These are phyloP conservation scores for Himalopsyche phryganea DNA, from an alignment of 1,140 invertebrate species.

Conservation along the genomic window DNA sequence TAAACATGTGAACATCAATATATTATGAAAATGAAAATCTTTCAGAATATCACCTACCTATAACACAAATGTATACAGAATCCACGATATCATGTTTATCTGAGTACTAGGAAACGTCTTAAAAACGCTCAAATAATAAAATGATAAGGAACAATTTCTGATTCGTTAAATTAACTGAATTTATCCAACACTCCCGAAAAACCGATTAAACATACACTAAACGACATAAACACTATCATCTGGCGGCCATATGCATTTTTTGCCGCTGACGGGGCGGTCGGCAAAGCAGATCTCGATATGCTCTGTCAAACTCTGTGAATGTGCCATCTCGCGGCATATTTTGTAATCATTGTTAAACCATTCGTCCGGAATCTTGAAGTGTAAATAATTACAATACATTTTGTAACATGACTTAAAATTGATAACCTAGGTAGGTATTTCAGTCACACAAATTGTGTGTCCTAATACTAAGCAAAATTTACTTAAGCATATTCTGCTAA, in stretches of 20 bases:
- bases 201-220: constrained; percentile 7
- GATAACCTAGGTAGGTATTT: too few relatives aligned
- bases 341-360: too few relatives aligned
- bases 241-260: constrained; percentile 30
- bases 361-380: too few relatives aligned
- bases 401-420: too few relatives aligned
- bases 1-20: too few relatives aligned
- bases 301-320: not conserved
- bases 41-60: constrained; percentile 15
- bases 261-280: constrained; percentile 17
- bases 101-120: not conserved
- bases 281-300: constrained; percentile 21
- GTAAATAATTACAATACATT: too few relatives aligned
- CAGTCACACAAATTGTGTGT: too few relatives aligned
- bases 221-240: constrained; percentile 29
- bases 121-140: too few relatives aligned
- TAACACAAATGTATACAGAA: constrained; percentile 20
- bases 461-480: too few relatives aligned
- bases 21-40: constrained; percentile 10
- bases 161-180: constrained; percentile 3
- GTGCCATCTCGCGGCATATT: too few relatives aligned
- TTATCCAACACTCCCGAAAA: constrained; percentile 20
- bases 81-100: constrained; percentile 5
- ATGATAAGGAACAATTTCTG: constrained; percentile 3
- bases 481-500: too few relatives aligned